Percentiles rank a stretch among this genome's conserved stretches.
Conservation (phyloP, 2,113 vertebrate genomes). For the Miniopterus natalensis region DNA sequence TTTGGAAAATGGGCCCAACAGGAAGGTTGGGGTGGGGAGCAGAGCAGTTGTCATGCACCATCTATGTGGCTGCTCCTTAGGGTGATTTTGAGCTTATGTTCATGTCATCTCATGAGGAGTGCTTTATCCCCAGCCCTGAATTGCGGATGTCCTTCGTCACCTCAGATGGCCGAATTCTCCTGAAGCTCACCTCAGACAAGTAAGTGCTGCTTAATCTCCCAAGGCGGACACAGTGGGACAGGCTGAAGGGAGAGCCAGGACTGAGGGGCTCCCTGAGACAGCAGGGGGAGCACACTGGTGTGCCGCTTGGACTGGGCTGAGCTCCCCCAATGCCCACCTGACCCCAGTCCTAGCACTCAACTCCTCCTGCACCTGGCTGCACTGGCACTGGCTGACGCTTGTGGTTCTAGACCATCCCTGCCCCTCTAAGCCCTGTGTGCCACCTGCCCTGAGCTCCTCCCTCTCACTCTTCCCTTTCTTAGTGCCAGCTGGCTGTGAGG, state of each 20-base stretch:
- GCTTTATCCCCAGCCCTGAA: constrained; percentile 90
- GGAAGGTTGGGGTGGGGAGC: neutral
- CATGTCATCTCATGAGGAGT: neutral
- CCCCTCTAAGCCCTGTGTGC: neutral
- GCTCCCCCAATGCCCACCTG: accelerated
- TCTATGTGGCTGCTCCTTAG: neutral
- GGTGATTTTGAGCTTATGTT: neutral
- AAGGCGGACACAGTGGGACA: neutral
- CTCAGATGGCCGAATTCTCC: constrained; percentile 90
- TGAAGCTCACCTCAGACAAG: constrained; percentile 94
- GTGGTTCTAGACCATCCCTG: neutral
- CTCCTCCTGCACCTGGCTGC: too few relatives aligned
- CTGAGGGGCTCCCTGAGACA: neutral
- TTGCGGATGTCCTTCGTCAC: constrained; percentile 95
- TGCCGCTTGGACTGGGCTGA: neutral
- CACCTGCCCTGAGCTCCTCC: neutral
- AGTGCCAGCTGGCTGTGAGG: neutral
- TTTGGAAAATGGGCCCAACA: neutral
- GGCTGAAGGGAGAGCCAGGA: neutral
- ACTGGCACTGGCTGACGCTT: too few relatives aligned
- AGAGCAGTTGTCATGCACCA: neutral
- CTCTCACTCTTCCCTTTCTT: neutral
- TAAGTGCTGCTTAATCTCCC: constrained; percentile 65
- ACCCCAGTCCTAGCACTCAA: accelerated
- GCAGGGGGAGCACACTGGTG: too few relatives aligned